Conservation (phyloP, 2,888 invertebrate species). For the Lamellibrachia columna region DNA sequence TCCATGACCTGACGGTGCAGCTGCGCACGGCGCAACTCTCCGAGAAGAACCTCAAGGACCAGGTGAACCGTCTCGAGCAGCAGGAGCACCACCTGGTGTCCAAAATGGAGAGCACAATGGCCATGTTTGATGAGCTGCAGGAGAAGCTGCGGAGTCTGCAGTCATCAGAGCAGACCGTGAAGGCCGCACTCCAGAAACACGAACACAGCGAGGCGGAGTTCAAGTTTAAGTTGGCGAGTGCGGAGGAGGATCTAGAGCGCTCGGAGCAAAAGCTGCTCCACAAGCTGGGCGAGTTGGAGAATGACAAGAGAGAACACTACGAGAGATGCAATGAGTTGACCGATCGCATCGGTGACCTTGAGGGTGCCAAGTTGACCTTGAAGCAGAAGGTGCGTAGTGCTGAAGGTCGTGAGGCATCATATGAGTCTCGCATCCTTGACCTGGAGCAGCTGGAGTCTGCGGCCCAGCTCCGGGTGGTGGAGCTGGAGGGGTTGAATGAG, state of each 20-base stretch:
- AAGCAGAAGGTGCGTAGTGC: constrained; percentile 35
- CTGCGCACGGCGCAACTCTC: constrained; percentile 54
- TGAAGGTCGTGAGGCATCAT: constrained; percentile 34
- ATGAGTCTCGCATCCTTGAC: constrained; percentile 31
- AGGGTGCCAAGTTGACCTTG: constrained; percentile 34
- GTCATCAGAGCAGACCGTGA: constrained; percentile 20
- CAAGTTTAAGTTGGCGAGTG: neutral
- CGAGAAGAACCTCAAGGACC: constrained; percentile 55
- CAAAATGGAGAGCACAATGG: neutral
- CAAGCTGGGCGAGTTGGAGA: constrained; percentile 1
- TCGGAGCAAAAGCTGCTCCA: neutral
- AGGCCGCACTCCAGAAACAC: no score
- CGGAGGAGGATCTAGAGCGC: neutral
- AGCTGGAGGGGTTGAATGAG: constrained; percentile 37
- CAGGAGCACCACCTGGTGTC: neutral
- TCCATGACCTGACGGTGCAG: constrained; percentile 60
- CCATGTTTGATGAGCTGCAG: constrained; percentile 29
- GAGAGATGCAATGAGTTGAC: constrained; percentile 31
- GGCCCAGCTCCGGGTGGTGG: constrained; percentile 23
- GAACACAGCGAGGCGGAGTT: neutral
- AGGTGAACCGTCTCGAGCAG: constrained; percentile 41
- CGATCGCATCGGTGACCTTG: constrained; percentile 36
- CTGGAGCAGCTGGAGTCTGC: constrained; percentile 34
- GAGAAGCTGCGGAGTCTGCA: constrained; percentile 29
- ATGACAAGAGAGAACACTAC: constrained; percentile 26